Conservation (phyloP, 2,113 vertebrate genomes). For the Patagioenas fasciata region DNA sequence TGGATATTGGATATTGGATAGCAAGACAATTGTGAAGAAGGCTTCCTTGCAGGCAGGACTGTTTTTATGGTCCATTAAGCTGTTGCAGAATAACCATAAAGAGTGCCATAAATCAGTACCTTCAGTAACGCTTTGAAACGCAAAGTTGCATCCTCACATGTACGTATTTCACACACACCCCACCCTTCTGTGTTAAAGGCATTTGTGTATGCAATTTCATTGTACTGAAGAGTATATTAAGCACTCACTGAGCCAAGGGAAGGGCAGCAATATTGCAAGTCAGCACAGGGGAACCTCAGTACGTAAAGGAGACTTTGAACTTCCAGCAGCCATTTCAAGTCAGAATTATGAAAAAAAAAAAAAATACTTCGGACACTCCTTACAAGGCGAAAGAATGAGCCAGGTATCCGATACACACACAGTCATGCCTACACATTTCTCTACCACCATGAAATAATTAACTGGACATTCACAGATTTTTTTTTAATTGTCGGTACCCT, state of each 20-base stretch:
- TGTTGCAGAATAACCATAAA: not conserved
- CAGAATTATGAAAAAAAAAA: not conserved
- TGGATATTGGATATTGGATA: not conserved
- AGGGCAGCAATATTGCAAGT: not conserved
- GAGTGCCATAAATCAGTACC: not conserved
- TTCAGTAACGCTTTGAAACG: not conserved
- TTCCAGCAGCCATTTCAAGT: not conserved
- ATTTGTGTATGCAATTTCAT: not conserved
- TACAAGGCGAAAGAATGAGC: not conserved
- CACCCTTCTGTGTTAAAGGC: not conserved
- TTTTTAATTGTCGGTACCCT: not conserved
- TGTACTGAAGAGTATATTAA: not conserved
- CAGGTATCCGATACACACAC: accelerated
- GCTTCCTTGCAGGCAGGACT: not conserved
- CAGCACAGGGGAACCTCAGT: not conserved
- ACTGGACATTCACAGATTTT: not conserved
- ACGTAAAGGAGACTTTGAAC: not conserved
- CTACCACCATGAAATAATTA: not conserved
- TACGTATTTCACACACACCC: not conserved
- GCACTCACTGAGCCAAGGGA: not conserved
- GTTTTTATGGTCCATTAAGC: not conserved
- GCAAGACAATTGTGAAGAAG: not conserved
- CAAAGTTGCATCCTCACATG: not conserved
- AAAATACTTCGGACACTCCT: not conserved
- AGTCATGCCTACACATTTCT: not conserved